phyloP scores from a whole-genome alignment of 2,797 vertebrate species.

The Eospalax fontanierii region DNA sequence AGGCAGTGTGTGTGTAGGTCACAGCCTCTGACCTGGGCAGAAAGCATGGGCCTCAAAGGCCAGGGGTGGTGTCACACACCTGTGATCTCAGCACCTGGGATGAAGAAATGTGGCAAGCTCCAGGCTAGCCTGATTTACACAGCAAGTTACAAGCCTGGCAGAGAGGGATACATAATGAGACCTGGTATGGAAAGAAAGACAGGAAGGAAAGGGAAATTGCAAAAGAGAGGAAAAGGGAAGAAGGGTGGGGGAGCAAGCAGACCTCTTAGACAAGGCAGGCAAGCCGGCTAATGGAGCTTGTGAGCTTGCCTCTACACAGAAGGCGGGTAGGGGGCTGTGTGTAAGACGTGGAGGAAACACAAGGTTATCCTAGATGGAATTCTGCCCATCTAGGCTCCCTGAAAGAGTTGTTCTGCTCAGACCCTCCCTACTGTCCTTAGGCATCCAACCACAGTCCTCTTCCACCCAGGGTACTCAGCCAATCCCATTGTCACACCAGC shows the following conservation, averaged over 20 bases:
- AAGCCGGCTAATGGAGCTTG: not conserved
- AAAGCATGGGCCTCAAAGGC: not conserved
- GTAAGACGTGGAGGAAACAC: not conserved
- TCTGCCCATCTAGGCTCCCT: not conserved
- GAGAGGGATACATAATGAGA: not conserved
- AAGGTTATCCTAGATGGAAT: not conserved
- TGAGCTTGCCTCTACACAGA: not conserved
- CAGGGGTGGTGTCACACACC: too few species aligned
- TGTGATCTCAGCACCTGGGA: not conserved
- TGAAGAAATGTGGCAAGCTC: not conserved
- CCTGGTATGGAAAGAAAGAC: not conserved
- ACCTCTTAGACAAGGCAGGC: not conserved
- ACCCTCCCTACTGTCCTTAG: not conserved
- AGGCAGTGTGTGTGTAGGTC: not conserved
- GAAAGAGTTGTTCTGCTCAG: not conserved
- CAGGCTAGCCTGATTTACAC: not conserved
- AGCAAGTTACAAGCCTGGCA: not conserved
- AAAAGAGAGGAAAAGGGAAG: not conserved
- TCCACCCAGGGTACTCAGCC: accelerated
- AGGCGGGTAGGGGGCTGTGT: too few species aligned
- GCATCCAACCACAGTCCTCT: not conserved
- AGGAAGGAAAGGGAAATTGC: not conserved
- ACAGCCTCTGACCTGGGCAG: not conserved
- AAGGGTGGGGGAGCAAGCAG: not conserved
- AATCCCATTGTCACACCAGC: too few species aligned